A percentile compares a stretch with the other conserved stretches of the same genome.
phyloP scores from a whole-genome alignment of 2,113 vertebrate species.

The Datnioides undecimradiatus region DNA sequence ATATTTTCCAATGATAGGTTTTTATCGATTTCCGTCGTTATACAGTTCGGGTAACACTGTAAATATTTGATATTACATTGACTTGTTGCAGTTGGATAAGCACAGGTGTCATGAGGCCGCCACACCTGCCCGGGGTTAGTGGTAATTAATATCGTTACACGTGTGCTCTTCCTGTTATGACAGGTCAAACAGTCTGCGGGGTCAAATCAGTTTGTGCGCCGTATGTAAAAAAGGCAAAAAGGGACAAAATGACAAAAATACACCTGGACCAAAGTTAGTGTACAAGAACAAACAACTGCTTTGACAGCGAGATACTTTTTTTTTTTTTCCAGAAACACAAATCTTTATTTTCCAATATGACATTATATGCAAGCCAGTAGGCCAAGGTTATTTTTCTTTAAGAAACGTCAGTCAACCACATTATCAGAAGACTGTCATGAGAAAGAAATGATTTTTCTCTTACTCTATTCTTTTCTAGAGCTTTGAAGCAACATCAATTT shows the following conservation, averaged over 20 bases:
- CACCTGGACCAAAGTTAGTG: neutral
- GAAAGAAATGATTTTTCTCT: slow-evolving; percentile 46
- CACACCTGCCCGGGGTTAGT: too few relatives aligned
- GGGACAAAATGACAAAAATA: neutral
- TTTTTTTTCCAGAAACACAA: slow-evolving; percentile 57
- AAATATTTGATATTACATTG: too few relatives aligned
- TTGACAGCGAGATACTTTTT: neutral
- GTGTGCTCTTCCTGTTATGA: neutral
- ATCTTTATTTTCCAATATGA: slow-evolving; percentile 78
- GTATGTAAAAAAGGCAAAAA: neutral
- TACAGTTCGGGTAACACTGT: too few relatives aligned
- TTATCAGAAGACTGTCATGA: slow-evolving; percentile 59
- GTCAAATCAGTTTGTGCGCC: too few relatives aligned
- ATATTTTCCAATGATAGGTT: neutral
- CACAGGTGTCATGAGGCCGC: too few relatives aligned
- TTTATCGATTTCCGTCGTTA: too few relatives aligned
- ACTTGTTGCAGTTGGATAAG: too few relatives aligned
- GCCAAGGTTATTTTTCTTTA: slow-evolving; percentile 63
- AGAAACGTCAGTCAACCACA: slow-evolving; percentile 65
- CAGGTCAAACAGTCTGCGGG: neutral
- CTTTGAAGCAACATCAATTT: slow-evolving; percentile 73
- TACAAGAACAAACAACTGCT: neutral
- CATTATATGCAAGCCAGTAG: slow-evolving; percentile 74
- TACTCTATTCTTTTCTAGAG: slow-evolving; percentile 59
- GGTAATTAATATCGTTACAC: neutral